Evolutionary conservation across 2,113 vertebrate genomes (phyloP), one percentile per base, ranked within the genome.

Genomic region (Toxotes jaculatrix): DNA sequence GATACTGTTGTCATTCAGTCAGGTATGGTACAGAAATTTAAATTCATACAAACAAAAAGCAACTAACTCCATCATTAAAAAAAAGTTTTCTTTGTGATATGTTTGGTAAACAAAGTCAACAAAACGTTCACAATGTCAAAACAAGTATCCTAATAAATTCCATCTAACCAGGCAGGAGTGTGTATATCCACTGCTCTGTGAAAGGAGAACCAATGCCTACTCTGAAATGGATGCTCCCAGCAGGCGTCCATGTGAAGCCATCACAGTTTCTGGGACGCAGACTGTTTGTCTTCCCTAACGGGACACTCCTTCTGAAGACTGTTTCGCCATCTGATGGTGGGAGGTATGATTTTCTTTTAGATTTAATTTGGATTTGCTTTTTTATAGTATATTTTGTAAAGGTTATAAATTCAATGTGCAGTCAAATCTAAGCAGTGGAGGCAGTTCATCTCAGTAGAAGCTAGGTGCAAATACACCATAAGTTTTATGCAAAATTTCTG

Each of bases 271-370:
- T 95, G 19, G 94, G 90, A 60, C 85, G 80, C 13, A 89, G 91
- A 27, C 67, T 95, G 17, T 96, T 95, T 84, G 87, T 95, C 79
- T 96, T 95, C 62, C 94, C 94, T 17, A 96, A 96, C 5, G 95
- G 95, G 21, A 96, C 95, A 1, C 89, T 96, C 16, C 94, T 93
- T 55, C 62, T 95, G 61, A 95, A 87, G 36, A 94, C 84, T 34
- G 43, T 92, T 77, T 69, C 55, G 6, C 93, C 92, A 27, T 61
- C 60, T 32, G 95, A 96, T 74, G 85, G 85, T 11, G 95, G 95
- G 49, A 93, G 85, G 90, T 96, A 91, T 40, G 9, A 4, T 27
- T 69, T 75, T 59, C 0, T 68, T 63, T 66, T 51, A 14, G 42
- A n/a, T n/a, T n/a, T n/a, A n/a, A 36, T 36, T 36, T 36, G 34